phyloP scores from a whole-genome alignment of 2,797 vertebrate species.

The Peromyscus nudipes region DNA sequence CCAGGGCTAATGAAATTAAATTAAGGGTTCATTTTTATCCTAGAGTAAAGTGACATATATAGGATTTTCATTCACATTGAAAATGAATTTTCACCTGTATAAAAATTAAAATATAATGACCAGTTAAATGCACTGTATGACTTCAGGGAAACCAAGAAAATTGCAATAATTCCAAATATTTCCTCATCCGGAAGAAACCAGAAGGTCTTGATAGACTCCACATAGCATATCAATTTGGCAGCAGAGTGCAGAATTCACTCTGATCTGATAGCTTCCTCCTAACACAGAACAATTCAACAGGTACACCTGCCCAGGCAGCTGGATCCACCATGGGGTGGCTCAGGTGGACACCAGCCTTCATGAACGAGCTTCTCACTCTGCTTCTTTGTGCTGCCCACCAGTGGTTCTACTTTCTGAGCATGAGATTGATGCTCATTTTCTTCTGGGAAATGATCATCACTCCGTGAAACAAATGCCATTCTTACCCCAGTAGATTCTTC shows the following conservation, averaged over 20 bases:
- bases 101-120: slow-evolving; percentile 2
- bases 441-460: background rate
- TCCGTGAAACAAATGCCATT: background rate
- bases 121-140: background rate
- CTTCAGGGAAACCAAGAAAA: slow-evolving; percentile 22
- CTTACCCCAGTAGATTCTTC: background rate
- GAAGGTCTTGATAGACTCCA: background rate
- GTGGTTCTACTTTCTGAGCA: background rate
- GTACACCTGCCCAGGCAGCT: background rate
- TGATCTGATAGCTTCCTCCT: background rate
- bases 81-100: background rate
- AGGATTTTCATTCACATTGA: background rate
- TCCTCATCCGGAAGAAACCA: slow-evolving; percentile 25
- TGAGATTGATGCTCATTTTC: background rate
- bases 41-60: background rate
- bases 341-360: background rate
- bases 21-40: background rate
- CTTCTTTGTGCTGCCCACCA: background rate
- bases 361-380: background rate
- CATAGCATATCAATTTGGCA: background rate
- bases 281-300: background rate
- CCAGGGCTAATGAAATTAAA: background rate
- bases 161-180: slow-evolving; percentile 23
- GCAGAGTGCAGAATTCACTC: background rate
- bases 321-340: background rate